Percentiles rank a stretch among this genome's conserved stretches.
phyloP scores from a whole-genome alignment of 2,888 invertebrate species.

The Athalia circularis region DNA sequence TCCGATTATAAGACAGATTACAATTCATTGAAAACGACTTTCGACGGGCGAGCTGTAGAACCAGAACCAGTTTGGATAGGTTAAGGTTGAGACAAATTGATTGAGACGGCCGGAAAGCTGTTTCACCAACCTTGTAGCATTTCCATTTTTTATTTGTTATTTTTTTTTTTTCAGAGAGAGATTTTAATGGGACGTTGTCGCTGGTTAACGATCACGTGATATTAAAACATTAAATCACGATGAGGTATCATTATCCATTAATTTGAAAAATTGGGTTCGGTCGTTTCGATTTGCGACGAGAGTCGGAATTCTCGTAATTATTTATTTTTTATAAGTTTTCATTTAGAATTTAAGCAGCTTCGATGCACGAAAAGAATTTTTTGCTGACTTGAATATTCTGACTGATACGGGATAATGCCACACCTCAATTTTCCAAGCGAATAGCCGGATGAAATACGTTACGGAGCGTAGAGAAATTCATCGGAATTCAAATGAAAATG shows the following conservation, averaged over 20 bases:
- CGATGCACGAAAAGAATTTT: too few relatives aligned
- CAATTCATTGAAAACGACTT: constrained; percentile 38
- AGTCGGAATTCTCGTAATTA: too few relatives aligned
- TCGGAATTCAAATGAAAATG: not conserved
- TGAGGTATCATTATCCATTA: too few relatives aligned
- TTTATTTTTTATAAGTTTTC: too few relatives aligned
- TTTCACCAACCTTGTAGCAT: not conserved
- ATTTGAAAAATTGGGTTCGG: too few relatives aligned
- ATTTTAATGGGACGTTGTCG: too few relatives aligned
- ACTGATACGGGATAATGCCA: not conserved
- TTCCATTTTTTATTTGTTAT: not conserved
- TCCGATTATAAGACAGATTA: constrained; percentile 37
- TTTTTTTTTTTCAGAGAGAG: not conserved
- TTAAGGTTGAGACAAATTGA: constrained; percentile 34
- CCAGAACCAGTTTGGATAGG: constrained; percentile 34
- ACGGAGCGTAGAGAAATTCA: not conserved
- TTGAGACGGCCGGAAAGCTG: constrained; percentile 12
- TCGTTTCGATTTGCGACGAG: too few relatives aligned
- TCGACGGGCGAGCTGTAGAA: not conserved
- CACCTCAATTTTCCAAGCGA: constrained; percentile 7
- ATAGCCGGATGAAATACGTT: not conserved
- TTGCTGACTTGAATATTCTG: too few relatives aligned
- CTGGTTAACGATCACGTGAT: too few relatives aligned
- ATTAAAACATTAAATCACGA: too few relatives aligned
- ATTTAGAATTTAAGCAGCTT: too few relatives aligned